Conservation (phyloP, 2,113 vertebrate genomes). For the Indri indri region DNA sequence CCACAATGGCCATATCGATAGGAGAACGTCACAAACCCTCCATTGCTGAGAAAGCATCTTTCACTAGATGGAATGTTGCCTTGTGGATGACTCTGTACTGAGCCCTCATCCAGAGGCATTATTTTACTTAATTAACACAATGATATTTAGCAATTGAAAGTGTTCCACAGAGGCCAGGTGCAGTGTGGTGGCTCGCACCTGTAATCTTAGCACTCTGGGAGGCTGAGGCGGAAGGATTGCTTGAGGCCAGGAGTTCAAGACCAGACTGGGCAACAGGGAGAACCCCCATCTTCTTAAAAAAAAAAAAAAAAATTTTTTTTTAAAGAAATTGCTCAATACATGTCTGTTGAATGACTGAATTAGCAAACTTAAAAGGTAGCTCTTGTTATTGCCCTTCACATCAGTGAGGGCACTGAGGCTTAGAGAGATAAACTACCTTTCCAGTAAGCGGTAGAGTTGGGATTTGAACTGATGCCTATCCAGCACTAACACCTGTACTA, state of each 20-base stretch:
- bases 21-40: not conserved
- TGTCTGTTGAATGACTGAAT: not conserved
- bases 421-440: not conserved
- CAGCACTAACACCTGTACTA: not conserved
- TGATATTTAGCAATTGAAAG: not conserved
- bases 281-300: too few species aligned
- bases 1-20: rapidly evolving
- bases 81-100: rapidly evolving
- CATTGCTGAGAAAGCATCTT: not conserved
- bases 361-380: not conserved
- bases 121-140: not conserved
- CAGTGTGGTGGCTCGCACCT: too few species aligned
- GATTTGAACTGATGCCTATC: not conserved
- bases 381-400: not conserved
- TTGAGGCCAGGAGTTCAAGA: too few species aligned
- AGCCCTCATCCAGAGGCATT: not conserved
- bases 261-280: too few species aligned
- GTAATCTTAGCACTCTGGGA: too few species aligned
- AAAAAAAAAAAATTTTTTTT: too few species aligned
- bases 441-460: not conserved
- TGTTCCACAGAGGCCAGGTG: too few species aligned
- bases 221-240: too few species aligned
- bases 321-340: not conserved
- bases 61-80: not conserved
- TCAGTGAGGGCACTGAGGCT: not conserved